Evolutionary conservation across 1,140 invertebrate species (phyloP).

Genomic region (Portunus trituberculatus): DNA sequence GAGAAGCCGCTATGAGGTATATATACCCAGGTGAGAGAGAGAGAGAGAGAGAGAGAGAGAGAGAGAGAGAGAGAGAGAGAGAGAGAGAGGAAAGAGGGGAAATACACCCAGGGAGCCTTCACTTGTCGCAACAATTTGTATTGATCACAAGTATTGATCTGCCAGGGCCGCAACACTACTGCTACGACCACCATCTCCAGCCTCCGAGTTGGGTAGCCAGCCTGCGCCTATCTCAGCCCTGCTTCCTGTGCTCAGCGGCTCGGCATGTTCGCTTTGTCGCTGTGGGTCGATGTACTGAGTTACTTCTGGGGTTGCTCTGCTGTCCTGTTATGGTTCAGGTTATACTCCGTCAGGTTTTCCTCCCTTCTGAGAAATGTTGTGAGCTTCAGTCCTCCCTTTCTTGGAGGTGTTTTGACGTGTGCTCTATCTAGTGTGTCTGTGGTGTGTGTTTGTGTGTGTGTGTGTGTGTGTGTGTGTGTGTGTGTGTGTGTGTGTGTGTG

Average conservation of each 20-base stretch:
- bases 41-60: not conserved
- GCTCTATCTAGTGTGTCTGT: not conserved
- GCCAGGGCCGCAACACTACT: not conserved
- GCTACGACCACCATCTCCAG: not conserved
- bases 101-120: not conserved
- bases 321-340: too few relatives aligned
- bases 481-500: constrained; percentile 46
- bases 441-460: constrained; percentile 36
- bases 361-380: too few relatives aligned
- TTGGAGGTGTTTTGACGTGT: too few relatives aligned
- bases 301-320: too few relatives aligned
- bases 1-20: too few relatives aligned
- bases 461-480: constrained; percentile 36
- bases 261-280: too few relatives aligned
- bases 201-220: too few relatives aligned
- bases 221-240: too few relatives aligned
- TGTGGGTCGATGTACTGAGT: too few relatives aligned
- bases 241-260: too few relatives aligned
- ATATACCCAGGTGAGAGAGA: not conserved
- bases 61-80: constrained; percentile 40
- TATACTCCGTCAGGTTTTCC: too few relatives aligned
- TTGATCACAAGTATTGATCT: constrained; percentile 63
- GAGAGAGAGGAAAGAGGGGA: constrained; percentile 11
- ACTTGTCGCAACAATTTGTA: constrained; percentile 68
- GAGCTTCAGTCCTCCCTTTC: too few relatives aligned